Percentiles rank a stretch among this genome's conserved stretches.
These are phyloP conservation scores for Drosophila neutralis DNA, from an alignment of 2,888 invertebrate species.

Conservation along the genomic window DNA sequence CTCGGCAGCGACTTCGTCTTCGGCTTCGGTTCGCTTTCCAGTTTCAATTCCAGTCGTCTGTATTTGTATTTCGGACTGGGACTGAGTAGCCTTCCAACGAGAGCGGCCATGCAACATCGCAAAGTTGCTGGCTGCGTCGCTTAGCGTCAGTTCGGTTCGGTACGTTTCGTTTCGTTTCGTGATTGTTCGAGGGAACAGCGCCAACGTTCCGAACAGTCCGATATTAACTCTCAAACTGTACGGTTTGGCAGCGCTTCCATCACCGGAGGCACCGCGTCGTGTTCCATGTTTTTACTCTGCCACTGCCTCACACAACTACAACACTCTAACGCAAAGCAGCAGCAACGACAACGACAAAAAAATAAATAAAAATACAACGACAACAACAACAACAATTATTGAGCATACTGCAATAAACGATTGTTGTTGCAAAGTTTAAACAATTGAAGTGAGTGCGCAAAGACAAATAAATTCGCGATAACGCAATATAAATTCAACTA, in stretches of 20 bases:
- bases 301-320: constrained; percentile 30
- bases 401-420: constrained; percentile 43
- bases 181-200: constrained; percentile 50
- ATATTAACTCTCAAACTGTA: constrained; percentile 85
- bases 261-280: constrained; percentile 69
- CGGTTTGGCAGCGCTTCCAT: constrained; percentile 79
- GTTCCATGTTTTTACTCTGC: constrained; percentile 54
- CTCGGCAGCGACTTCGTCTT: constrained; percentile 29
- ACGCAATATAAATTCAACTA: constrained; percentile 19
- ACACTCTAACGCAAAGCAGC: constrained; percentile 20
- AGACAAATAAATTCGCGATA: constrained; percentile 24
- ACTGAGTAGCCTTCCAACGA: constrained; percentile 48
- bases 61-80: constrained; percentile 51
- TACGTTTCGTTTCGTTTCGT: constrained; percentile 33
- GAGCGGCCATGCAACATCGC: constrained; percentile 56
- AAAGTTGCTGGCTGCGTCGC: constrained; percentile 20
- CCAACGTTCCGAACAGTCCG: constrained; percentile 81
- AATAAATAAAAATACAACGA: constrained; percentile 17
- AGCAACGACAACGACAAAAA: constrained; percentile 22
- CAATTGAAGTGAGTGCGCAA: constrained; percentile 62
- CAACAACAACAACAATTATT: constrained; percentile 27
- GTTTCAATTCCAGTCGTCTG: constrained; percentile 40
- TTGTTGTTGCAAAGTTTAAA: constrained; percentile 56
- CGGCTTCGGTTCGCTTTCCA: constrained; percentile 33
- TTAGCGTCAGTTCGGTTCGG: constrained; percentile 29